Evolutionary conservation across 2,797 vertebrate species (phyloP).

Genomic region (Philypnodon macrostomus): DNA sequence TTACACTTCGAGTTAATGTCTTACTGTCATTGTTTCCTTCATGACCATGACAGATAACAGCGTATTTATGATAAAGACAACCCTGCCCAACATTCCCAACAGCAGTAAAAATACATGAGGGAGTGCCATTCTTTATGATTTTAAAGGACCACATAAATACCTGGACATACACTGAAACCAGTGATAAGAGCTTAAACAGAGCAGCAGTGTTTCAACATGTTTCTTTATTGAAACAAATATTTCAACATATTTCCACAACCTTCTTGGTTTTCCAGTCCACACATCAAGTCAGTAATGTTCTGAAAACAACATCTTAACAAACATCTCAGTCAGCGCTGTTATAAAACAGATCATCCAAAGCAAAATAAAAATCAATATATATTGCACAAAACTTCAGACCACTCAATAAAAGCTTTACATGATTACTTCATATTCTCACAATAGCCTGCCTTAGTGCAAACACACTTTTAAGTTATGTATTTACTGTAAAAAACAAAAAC

Average conservation of each 20-base stretch:
- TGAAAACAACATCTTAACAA: constrained; percentile 13
- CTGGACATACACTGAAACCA: constrained; percentile 13
- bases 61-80: constrained; percentile 31
- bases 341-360: constrained; percentile 39
- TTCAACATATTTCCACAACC: constrained; percentile 22
- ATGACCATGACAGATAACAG: constrained; percentile 26
- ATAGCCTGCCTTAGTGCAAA: constrained; percentile 36
- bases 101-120: constrained; percentile 37
- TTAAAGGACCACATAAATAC: constrained; percentile 25
- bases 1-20: constrained; percentile 75
- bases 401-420: constrained; percentile 36
- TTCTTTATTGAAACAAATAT: constrained; percentile 70
- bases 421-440: constrained; percentile 34
- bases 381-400: constrained; percentile 72
- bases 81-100: constrained; percentile 42
- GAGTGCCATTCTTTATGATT: constrained; percentile 29
- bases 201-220: constrained; percentile 36
- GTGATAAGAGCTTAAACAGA: constrained; percentile 37
- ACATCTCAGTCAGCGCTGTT: constrained; percentile 25
- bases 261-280: constrained; percentile 19
- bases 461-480: constrained; percentile 13
- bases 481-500: constrained; percentile 38
- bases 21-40: constrained; percentile 58
- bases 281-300: constrained; percentile 19
- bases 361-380: constrained; percentile 45